Evolutionary conservation across 2,888 invertebrate species (phyloP).

Genomic region (Diarsia brunnea): DNA sequence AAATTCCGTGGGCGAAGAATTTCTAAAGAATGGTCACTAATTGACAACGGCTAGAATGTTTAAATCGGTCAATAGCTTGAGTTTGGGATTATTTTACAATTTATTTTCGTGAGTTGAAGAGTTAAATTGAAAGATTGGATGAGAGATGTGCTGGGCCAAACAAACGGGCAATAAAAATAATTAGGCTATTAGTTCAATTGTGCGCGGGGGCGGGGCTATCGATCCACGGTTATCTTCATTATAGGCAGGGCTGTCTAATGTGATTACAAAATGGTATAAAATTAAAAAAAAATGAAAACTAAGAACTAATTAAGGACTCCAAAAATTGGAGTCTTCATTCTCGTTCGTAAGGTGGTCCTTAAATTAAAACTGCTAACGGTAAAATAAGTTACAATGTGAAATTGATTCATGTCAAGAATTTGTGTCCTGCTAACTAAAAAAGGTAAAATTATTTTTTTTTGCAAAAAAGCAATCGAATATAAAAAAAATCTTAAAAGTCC

Average conservation of each 20-base stretch:
- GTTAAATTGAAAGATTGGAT: constrained; percentile 82
- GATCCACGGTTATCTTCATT: constrained; percentile 78
- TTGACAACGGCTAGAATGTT: constrained; percentile 49
- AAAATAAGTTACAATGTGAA: no score
- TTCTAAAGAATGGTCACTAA: constrained; percentile 46
- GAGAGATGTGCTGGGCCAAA: constrained; percentile 79
- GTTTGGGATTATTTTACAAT: constrained; percentile 50
- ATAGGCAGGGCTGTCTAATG: constrained; percentile 70
- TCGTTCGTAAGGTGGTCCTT: no score
- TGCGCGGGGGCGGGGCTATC: constrained; percentile 80
- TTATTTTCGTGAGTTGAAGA: constrained; percentile 53
- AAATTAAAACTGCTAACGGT: no score
- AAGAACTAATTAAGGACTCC: no score
- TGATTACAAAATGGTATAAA: background rate
- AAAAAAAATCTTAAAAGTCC: no score
- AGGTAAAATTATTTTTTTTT: no score
- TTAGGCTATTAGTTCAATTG: constrained; percentile 87
- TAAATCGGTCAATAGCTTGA: constrained; percentile 36
- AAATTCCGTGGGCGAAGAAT: constrained; percentile 47
- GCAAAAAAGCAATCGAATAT: no score
- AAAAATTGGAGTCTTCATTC: no score
- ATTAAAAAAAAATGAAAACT: background rate
- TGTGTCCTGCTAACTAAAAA: no score
- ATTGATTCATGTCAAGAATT: no score
- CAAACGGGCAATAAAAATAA: constrained; percentile 89